Conservation (phyloP, 2,797 vertebrate species). For the Hephaestus fuliginosus region DNA sequence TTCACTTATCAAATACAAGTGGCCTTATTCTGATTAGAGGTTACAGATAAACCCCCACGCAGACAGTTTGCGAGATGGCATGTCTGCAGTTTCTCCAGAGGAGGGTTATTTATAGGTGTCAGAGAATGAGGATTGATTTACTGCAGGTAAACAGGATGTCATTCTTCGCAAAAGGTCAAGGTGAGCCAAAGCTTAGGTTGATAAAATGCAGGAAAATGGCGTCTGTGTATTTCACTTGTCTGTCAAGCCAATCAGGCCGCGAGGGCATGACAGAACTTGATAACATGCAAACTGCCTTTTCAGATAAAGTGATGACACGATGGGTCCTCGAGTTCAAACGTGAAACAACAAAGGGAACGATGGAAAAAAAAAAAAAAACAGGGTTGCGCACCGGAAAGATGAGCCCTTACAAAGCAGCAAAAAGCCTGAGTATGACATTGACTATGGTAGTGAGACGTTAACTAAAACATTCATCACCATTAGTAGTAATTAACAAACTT, state of each 20-base stretch:
- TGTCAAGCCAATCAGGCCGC: constrained; percentile 34
- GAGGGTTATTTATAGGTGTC: constrained; percentile 68
- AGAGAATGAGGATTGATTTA: constrained; percentile 71
- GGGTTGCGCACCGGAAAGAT: constrained; percentile 17
- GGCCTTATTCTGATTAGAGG: constrained; percentile 5
- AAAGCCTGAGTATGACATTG: constrained; percentile 65
- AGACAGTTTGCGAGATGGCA: constrained; percentile 40
- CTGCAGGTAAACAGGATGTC: constrained; percentile 72
- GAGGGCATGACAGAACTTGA: constrained; percentile 12
- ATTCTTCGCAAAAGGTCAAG: constrained; percentile 73
- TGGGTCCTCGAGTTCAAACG: constrained; percentile 37
- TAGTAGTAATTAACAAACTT: constrained; percentile 86
- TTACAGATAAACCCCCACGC: constrained; percentile 22
- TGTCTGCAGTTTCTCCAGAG: constrained; percentile 55
- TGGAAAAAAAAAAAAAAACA: not conserved
- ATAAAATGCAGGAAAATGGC: constrained; percentile 51
- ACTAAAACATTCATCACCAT: constrained; percentile 84
- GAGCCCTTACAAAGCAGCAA: constrained; percentile 12
- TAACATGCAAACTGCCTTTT: constrained; percentile 30
- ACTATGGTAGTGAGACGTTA: constrained; percentile 63
- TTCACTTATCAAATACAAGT: constrained; percentile 36
- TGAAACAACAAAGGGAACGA: constrained; percentile 9
- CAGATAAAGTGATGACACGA: constrained; percentile 23
- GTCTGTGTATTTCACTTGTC: constrained; percentile 43
- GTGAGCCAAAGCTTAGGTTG: constrained; percentile 59